Base-by-base conservation (phyloP, 1,140 invertebrate species). In the Meloidogyne exigua region DNA sequence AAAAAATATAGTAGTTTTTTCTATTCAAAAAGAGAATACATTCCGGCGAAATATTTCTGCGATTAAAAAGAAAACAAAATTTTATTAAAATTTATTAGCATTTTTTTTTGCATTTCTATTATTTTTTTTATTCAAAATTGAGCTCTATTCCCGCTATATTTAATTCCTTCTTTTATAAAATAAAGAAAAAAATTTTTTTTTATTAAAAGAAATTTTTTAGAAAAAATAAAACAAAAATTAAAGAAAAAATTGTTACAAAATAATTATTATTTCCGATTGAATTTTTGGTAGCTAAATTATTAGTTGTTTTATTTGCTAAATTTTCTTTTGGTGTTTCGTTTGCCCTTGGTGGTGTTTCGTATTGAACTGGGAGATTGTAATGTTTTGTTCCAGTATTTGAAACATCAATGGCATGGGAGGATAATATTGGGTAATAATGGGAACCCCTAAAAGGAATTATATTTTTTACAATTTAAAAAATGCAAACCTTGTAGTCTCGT, bases 381-480 rank as follows among this genome's bases (percentile, higher is more conserved):
- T 78, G 62, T 67, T 74, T 82, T 25, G 70, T 42, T 26, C 83
- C 83, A 67, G 83, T 80, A 18, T 78, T 69, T 12, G 83, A 76
- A 36, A 83, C 81, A 57, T 83, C 83, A 44, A 83, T 83, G 21
- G 81, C 32, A 44, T 75, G 39, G 15, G 80, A 76, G 15, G 80
- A 84, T 4, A 84, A 73, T 32, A 84, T 81, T n/a, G 82, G 82
- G 63, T 82, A 83, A 66, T 78, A 83, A 72, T 83, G 81, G 36
- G 64, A 71, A 13, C 76, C 80, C 18, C 63, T 64, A 18, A n/a
- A 57, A n/a, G 7, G 7, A 49, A 18, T 11, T 11, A 18, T 13
- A 12, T 13, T 49, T 49, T 18, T 49, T 49, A 0, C 3, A 57
- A 57, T 9, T 7, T n/a, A n/a, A n/a, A n/a, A 57, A 57, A 57